A percentile compares a stretch with the other conserved stretches of the same genome.
These are phyloP conservation scores for Hemibagrus wyckioides DNA, from an alignment of 2,113 vertebrate species.

Conservation along the genomic window DNA sequence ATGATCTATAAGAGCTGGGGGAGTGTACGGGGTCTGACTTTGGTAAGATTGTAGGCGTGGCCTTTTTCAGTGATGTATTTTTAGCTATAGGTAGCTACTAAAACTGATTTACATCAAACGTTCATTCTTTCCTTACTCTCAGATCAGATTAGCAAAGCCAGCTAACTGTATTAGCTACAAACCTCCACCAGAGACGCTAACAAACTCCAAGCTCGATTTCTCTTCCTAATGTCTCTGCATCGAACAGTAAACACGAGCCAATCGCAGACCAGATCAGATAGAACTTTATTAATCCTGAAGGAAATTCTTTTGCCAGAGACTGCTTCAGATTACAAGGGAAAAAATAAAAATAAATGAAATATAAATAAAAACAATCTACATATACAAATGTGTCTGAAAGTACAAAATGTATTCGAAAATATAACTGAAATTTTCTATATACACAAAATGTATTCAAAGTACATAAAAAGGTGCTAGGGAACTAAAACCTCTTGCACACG, in stretches of 20 bases:
- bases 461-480: too few species aligned
- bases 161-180: neutral
- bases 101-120: neutral
- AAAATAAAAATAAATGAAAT: too few species aligned
- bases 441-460: too few species aligned
- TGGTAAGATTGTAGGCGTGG: neutral
- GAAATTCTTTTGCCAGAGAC: too few species aligned
- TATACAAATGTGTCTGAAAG: too few species aligned
- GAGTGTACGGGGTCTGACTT: neutral
- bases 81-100: neutral
- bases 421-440: too few species aligned
- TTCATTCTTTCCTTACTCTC: neutral
- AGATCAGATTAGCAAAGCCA: neutral
- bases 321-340: too few species aligned
- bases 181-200: neutral
- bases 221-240: neutral
- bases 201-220: neutral
- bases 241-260: neutral
- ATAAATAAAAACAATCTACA: too few species aligned
- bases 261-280: too few species aligned
- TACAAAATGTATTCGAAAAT: too few species aligned
- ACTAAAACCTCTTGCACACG: too few species aligned
- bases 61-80: neutral
- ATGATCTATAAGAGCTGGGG: neutral
- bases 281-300: too few species aligned